phyloP scores from a whole-genome alignment of 1,140 invertebrate species.

The Apis cerana region DNA sequence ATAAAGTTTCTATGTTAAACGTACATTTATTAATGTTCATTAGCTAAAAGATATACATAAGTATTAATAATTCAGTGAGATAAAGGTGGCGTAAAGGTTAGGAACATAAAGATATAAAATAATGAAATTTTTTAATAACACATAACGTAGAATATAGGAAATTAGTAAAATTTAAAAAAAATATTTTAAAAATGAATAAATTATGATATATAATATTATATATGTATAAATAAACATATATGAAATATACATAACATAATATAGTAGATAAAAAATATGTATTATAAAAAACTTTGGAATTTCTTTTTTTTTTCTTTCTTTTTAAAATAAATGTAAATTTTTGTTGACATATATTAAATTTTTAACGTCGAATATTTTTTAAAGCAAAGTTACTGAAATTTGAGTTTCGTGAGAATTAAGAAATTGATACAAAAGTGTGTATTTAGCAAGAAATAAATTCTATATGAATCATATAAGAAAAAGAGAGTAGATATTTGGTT shows the following conservation, averaged over 20 bases:
- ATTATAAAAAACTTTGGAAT: background rate
- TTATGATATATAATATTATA: too few relatives aligned
- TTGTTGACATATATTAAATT: background rate
- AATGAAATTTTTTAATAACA: too few relatives aligned
- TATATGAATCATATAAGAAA: background rate
- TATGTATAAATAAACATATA: too few relatives aligned
- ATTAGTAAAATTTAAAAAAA: too few relatives aligned
- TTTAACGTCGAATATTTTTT: background rate
- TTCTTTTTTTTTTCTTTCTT: background rate
- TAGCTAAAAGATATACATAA: too few relatives aligned
- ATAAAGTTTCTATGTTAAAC: background rate
- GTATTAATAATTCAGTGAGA: too few relatives aligned
- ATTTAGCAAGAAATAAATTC: background rate
- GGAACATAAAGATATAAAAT: too few relatives aligned
- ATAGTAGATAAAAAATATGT: too few relatives aligned
- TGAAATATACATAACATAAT: too few relatives aligned
- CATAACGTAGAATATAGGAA: too few relatives aligned
- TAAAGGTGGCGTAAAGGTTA: too few relatives aligned
- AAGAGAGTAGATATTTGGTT: background rate
- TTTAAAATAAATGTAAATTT: background rate
- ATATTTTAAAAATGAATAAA: too few relatives aligned
- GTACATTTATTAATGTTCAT: background rate
- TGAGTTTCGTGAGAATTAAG: background rate
- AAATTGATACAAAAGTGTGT: background rate
- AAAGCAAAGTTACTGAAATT: background rate